Evolutionary conservation across 2,888 invertebrate genomes (phyloP), one percentile per base, ranked within the genome.

Genomic region (Calliopum simillimum): DNA sequence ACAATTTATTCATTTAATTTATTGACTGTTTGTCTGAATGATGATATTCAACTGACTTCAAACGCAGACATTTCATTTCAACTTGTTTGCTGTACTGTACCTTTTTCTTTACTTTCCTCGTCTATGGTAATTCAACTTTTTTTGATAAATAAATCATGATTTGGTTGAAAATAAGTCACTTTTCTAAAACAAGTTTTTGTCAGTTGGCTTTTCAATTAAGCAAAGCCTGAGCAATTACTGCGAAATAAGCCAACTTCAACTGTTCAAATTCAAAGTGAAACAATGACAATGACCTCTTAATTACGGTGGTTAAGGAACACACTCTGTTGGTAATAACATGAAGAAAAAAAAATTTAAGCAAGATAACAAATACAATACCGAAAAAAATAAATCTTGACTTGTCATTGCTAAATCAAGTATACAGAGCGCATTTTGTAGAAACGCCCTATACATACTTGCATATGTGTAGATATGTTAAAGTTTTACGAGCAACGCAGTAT

Each of bases 231-330:
- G 6, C 11, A 3, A 12, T 33, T 23, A 21, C 23, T 23, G 21
- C 61, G 14, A 19, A 44, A 46, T 23, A 21, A 21, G 44, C 44
- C 23, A 21, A 44, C 43, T 59, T 59, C 25, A 56, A 11, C 14
- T 13, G 21, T 12, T 14, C 21, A 25, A 44, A 16, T 12, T 14
- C 21, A 25, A 44, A 16, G 44, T 44, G 12, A 44, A 44, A 33
- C 33, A 33, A 46, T 19, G 61, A 19, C 61, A 61, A 61, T 46
- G 61, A 61, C 61, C 44, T 16, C 61, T 61, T 61, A 61, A 61
- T 61, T 61, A 44, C 61, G n/a, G n/a, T 14, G 25, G 61, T 46
- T 61, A 61, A 16, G 61, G 46, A 61, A 61, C n/a, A n/a, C n/a
- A n/a, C n/a, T n/a, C 21, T 46, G 61, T 19, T 46, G 33, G 61